Base-by-base conservation (phyloP, 30 jellyfish, hydroid and myxozoan genomes). In the Cassiopea xamachana region DNA sequence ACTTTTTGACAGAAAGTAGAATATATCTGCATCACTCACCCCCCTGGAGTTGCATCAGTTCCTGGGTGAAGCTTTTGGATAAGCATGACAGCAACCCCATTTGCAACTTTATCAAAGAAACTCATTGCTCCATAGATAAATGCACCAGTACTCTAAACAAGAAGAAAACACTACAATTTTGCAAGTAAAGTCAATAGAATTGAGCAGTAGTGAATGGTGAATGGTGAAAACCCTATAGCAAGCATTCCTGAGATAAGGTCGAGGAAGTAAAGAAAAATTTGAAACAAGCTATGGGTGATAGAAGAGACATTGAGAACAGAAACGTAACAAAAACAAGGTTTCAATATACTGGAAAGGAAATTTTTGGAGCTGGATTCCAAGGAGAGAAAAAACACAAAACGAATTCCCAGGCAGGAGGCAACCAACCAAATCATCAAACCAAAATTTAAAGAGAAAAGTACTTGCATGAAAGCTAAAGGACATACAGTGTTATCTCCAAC, bases 81-180 rank as follows among this genome's bases (percentile, higher is more conserved):
- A 19, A 91, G 69, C 98, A 94, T 86, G 45, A 94, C 95, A 9
- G 98, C 98, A 19, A 84, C 85, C 44, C 98, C 98, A 86, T 94
- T 94, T 12, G 98, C 94, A 12, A 94, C 89, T 67, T 94, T 94
- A 82, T 94, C 98, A 71, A 94, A 82, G 90, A 94, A 94, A 59
- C 98, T 94, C 98, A 94, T 94, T 72, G 98, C 93, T 27, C 98
- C 98, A 73, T 94, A 94, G 6, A 94, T 97, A 78, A 94, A 94
- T 1, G 98, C 98, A 58, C 96, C 96, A 15, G 98, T 94, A 46
- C 89, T 69, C 98, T 93, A 59, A 10, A 73, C 84, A 6, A 8
- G 15, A 75, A 69, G 48, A 67, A 69, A 43, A 61, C 7, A 19
- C 18, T 1, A 62, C 12, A 64, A 47, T 5, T 15, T 47, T 7